These are phyloP conservation scores for Natrix natrix DNA, from an alignment of 2,797 vertebrate species.

Conservation along the genomic window DNA sequence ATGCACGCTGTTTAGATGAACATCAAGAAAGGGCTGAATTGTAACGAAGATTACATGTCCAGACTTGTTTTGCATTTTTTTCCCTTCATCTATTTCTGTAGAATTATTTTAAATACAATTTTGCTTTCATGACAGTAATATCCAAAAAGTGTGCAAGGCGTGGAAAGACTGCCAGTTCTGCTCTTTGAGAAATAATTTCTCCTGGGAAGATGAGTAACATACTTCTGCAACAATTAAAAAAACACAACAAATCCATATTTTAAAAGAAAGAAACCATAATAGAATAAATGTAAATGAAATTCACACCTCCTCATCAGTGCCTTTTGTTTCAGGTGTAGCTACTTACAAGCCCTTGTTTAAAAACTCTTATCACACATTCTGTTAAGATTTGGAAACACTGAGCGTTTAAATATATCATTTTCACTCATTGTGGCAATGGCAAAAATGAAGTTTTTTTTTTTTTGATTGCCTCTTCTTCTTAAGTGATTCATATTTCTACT, in stretches of 20 bases:
- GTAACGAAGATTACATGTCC: not conserved
- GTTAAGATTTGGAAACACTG: not conserved
- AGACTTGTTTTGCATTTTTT: not conserved
- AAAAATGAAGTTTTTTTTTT: not conserved
- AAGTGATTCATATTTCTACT: not conserved
- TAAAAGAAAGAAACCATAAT: slow-evolving; percentile 15
- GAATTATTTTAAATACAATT: not conserved
- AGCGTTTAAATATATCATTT: not conserved
- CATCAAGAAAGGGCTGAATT: not conserved
- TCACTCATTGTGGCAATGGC: not conserved
- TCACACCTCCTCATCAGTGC: not conserved
- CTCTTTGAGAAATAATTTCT: slow-evolving; percentile 10
- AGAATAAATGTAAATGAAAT: slow-evolving; percentile 12
- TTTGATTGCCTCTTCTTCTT: not conserved
- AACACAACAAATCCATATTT: not conserved
- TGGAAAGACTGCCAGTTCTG: not conserved
- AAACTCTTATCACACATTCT: not conserved
- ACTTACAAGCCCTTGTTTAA: not conserved
- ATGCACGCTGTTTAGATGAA: not conserved
- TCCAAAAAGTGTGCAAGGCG: not conserved
- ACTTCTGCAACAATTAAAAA: not conserved
- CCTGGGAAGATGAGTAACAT: slow-evolving; percentile 6
- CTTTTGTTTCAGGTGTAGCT: not conserved
- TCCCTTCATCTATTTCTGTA: not conserved
- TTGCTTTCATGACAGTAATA: not conserved